Evolutionary conservation across 2,797 vertebrate species (phyloP).

Genomic region (Trichosurus vulpecula): DNA sequence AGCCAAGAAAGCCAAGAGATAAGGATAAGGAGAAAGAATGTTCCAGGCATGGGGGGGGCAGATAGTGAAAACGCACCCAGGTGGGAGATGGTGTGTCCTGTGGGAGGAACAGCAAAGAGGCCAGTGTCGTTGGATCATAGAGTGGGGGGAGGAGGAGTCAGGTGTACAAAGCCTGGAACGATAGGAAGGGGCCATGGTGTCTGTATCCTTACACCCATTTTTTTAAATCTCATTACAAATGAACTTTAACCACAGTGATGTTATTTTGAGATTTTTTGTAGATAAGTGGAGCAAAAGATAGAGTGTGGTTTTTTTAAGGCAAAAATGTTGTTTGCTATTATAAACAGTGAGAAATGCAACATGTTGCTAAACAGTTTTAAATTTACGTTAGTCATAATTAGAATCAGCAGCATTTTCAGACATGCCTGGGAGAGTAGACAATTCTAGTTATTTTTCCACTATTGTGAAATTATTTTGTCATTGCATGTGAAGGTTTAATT

Average conservation of each 20-base stretch:
- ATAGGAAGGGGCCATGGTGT: neutral
- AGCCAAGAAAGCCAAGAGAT: neutral
- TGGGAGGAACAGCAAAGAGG: neutral
- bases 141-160: neutral
- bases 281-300: slow-evolving; percentile 83
- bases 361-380: slow-evolving; percentile 71
- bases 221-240: slow-evolving; percentile 61
- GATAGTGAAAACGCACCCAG: neutral
- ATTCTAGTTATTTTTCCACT: neutral
- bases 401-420: slow-evolving; percentile 27
- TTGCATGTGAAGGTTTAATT: neutral
- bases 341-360: slow-evolving; percentile 78
- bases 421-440: neutral
- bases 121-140: neutral
- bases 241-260: slow-evolving; percentile 81
- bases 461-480: neutral
- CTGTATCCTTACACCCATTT: neutral
- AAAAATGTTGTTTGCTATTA: slow-evolving; percentile 76
- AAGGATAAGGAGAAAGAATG: neutral
- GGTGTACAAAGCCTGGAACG: neutral
- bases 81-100: neutral
- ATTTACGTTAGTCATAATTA: slow-evolving; percentile 45
- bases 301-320: slow-evolving; percentile 84
- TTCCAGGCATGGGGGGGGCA: too few relatives aligned
- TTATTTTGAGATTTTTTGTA: slow-evolving; percentile 84